Base-by-base conservation (phyloP, 1,140 invertebrate genomes). In the Tenebrio molitor region DNA sequence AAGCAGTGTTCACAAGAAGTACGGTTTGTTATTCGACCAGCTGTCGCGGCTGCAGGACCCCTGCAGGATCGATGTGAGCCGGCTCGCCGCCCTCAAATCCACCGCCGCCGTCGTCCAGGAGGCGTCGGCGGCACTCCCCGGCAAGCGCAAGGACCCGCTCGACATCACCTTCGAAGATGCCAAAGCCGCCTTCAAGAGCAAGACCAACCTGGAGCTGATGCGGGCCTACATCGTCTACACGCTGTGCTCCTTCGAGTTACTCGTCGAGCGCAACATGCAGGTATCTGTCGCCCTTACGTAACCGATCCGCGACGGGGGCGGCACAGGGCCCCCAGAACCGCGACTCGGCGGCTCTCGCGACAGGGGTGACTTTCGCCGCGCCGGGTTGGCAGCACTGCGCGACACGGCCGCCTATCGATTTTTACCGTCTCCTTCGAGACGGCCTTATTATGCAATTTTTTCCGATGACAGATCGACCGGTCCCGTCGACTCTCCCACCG, bases 261-360 rank as follows among this genome's bases (percentile, higher is more conserved):
- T 99, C 66, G 97, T 99, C 53, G 92, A 97, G 80, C 91, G 99
- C 86, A 99, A 99, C 82, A 93, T 92, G 87, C 90, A 92, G 92
- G 97, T 98, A 87, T 41, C 23, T 25, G n/a, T 29, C 25, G 25
- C 25, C 25, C 8, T 29, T 29, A 29, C 25, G 25, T 29, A 29
- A 29, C 25, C 58, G 7, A 10, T 34, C 12, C 53, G 53, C 25
- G n/a, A 25, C n/a, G 53, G 21, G 12, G 53, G 53, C 19, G 36
- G 36, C 7, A 39, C 36, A n/a, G 4, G 6, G 36, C 6, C 36
- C n/a, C n/a, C n/a, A n/a, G 36, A 23, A 21, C 1, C 16, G 19
- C 12, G 6, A n/a, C n/a, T n/a, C 10, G 19, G 2, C 29, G 10
- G 10, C 16, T 19, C 8, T 50, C 12, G 12, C 44, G 44, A 50